A percentile compares a stretch with the other conserved stretches of the same genome.
phyloP scores from a whole-genome alignment of 2,797 vertebrate species.

The Galagoides demidoff region DNA sequence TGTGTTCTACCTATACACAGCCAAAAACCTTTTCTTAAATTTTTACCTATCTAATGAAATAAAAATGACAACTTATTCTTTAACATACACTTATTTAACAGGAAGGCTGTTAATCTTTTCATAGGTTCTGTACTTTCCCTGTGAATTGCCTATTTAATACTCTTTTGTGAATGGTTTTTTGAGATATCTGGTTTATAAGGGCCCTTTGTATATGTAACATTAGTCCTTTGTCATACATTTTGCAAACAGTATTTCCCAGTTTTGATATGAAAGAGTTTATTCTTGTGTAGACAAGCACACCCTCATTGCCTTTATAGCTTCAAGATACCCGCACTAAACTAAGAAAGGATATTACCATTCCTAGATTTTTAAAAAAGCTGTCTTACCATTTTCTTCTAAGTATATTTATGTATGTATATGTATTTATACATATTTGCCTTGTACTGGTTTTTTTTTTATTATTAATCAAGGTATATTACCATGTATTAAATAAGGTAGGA shows the following conservation, averaged over 20 bases:
- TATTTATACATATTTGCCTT: not conserved
- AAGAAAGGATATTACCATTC: constrained; percentile 23
- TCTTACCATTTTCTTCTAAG: not conserved
- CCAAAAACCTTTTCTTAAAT: not conserved
- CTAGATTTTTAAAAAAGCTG: not conserved
- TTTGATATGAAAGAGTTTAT: constrained; percentile 30
- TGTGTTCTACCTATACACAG: not conserved
- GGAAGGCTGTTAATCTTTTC: constrained; percentile 31
- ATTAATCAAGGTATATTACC: not conserved
- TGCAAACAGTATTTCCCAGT: constrained; percentile 47
- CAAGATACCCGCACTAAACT: not conserved
- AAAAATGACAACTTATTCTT: not conserved
- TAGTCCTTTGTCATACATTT: constrained; percentile 45
- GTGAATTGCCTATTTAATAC: constrained; percentile 5
- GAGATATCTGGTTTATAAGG: not conserved
- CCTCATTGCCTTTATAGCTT: constrained; percentile 7
- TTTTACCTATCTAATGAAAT: constrained; percentile 15
- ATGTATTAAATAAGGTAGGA: not conserved
- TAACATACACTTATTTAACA: constrained; percentile 25
- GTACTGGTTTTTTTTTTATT: not conserved
- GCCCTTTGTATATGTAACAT: constrained; percentile 21
- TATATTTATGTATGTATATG: too few species aligned
- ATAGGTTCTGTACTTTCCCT: constrained; percentile 41
- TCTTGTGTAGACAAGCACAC: constrained; percentile 23
- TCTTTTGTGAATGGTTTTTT: constrained; percentile 49